A percentile compares a stretch with the other conserved stretches of the same genome.
phyloP scores from a whole-genome alignment of 2,888 invertebrate genomes.

The Cerastis rubricosa region DNA sequence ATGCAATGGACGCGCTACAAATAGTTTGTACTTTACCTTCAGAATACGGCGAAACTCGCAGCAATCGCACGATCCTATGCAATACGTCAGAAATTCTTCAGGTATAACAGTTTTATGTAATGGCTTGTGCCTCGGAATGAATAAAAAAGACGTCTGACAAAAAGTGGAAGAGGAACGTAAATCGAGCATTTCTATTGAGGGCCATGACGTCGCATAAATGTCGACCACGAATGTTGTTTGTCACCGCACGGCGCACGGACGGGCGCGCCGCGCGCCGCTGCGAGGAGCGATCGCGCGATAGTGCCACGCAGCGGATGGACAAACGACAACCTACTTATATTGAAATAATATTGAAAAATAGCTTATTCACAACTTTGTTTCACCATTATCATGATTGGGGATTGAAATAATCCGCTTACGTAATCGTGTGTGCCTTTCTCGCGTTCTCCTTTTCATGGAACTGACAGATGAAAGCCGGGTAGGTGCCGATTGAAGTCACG shows the following conservation, averaged over 20 bases:
- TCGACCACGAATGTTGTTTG: constrained; percentile 88
- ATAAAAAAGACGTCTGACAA: constrained; percentile 82
- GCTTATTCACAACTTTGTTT: constrained; percentile 73
- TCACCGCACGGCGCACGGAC: constrained; percentile 78
- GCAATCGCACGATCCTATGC: constrained; percentile 40
- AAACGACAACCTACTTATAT: constrained; percentile 71
- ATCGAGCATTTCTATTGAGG: constrained; percentile 89
- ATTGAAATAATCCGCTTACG: constrained; percentile 64
- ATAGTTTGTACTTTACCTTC: constrained; percentile 41
- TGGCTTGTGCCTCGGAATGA: constrained; percentile 75
- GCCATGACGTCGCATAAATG: constrained; percentile 88
- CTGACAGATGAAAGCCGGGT: constrained; percentile 51
- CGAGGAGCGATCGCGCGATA: constrained; percentile 81
- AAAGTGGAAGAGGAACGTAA: constrained; percentile 82
- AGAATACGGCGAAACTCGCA: constrained; percentile 36
- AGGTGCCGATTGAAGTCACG: constrained; percentile 64
- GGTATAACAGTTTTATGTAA: constrained; percentile 72
- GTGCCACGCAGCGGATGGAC: constrained; percentile 72
- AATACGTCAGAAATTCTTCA: constrained; percentile 53
- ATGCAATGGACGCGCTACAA: constrained; percentile 39
- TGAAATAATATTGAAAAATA: constrained; percentile 81
- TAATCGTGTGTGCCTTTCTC: constrained; percentile 45
- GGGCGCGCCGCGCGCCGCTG: constrained; percentile 49
- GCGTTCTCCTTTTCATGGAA: constrained; percentile 45
- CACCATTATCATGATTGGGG: constrained; percentile 68